Evolutionary conservation across 2,113 vertebrate genomes (phyloP).

Genomic region (Varanus komodoensis): DNA sequence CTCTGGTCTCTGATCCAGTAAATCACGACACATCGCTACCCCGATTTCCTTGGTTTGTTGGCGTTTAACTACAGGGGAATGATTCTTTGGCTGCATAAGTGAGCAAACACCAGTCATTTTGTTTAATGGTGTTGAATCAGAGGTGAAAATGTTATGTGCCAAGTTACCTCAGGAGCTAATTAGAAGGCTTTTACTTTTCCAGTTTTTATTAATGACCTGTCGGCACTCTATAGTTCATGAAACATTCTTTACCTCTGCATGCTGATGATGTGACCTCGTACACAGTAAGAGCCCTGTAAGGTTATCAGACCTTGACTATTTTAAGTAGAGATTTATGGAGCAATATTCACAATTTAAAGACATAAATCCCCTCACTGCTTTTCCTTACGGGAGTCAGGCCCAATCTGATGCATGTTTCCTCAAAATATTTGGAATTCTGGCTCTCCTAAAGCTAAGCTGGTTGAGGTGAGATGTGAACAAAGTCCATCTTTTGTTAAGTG

Average conservation of each 20-base stretch:
- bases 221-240: slow-evolving; percentile 71
- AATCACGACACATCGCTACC: slow-evolving; percentile 78
- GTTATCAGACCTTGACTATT: slow-evolving; percentile 71
- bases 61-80: slow-evolving; percentile 75
- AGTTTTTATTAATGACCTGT: slow-evolving; percentile 82
- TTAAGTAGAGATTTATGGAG: slow-evolving; percentile 69
- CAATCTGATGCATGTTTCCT: slow-evolving; percentile 25
- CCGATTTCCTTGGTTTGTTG: slow-evolving; percentile 74
- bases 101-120: slow-evolving; percentile 78
- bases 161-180: slow-evolving; percentile 83
- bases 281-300: slow-evolving; percentile 68
- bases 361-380: neutral
- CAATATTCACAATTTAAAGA: slow-evolving; percentile 65
- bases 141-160: slow-evolving; percentile 81
- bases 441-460: neutral
- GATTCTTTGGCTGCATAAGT: slow-evolving; percentile 73
- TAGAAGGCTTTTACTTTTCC: slow-evolving; percentile 78
- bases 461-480: neutral
- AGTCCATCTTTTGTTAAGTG: neutral
- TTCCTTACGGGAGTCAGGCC: slow-evolving; percentile 30
- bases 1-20: slow-evolving; percentile 75
- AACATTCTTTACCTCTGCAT: slow-evolving; percentile 73
- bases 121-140: slow-evolving; percentile 81
- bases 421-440: slow-evolving; percentile 4
- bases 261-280: slow-evolving; percentile 76